Percentiles rank a stretch among this genome's conserved stretches.
phyloP scores from a whole-genome alignment of 64 coral and sea anemone genomes.

The Porites lutea region DNA sequence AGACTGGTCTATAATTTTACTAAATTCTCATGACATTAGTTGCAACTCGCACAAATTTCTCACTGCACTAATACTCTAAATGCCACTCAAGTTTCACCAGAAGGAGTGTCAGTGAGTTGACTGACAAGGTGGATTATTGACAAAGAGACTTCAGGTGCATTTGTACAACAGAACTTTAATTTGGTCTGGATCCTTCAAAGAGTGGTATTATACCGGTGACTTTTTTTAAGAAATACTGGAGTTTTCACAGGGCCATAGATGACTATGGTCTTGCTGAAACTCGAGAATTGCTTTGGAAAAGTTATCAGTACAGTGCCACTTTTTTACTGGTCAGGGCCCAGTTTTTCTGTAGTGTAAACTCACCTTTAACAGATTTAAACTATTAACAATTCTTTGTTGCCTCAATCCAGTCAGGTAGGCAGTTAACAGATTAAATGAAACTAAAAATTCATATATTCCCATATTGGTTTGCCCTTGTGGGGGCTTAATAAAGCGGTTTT shows the following conservation, averaged over 20 bases:
- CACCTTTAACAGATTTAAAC: not conserved
- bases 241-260: too few species aligned
- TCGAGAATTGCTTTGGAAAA: too few species aligned
- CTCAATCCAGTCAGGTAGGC: slow-evolving; percentile 7
- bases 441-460: not conserved
- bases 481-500: slow-evolving; percentile 28
- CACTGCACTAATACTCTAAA: not conserved
- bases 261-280: too few species aligned
- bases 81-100: not conserved
- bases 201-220: too few species aligned
- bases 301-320: too few species aligned
- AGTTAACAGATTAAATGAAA: slow-evolving; percentile 1
- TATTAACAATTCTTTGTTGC: not conserved
- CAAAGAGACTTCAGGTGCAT: too few species aligned
- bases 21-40: not conserved
- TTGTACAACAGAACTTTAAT: too few species aligned
- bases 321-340: too few species aligned
- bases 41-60: not conserved
- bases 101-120: not conserved
- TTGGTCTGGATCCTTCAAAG: too few species aligned
- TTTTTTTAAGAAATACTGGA: too few species aligned
- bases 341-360: too few species aligned
- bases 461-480: slow-evolving; percentile 41
- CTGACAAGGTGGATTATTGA: not conserved
- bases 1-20: too few species aligned